phyloP scores from a whole-genome alignment of 2,797 vertebrate species.

The Eospalax fontanierii region DNA sequence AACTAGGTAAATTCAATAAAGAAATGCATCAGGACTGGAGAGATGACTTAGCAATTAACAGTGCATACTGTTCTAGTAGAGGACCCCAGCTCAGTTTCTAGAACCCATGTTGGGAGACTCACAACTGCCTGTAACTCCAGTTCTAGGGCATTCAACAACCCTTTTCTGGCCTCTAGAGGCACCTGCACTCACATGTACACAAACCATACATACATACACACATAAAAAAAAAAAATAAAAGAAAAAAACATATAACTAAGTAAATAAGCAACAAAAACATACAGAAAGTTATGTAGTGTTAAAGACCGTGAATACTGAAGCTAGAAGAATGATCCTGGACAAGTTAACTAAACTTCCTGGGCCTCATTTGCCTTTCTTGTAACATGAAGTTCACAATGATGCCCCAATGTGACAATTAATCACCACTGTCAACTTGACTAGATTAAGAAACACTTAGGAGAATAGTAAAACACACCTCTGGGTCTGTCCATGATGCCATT shows the following conservation, averaged over 20 bases:
- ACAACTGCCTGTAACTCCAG: too few relatives aligned
- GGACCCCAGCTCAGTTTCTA: too few relatives aligned
- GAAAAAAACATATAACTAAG: too few relatives aligned
- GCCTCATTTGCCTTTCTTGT: background rate
- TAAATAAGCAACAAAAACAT: too few relatives aligned
- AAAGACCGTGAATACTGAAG: background rate
- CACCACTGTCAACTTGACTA: background rate
- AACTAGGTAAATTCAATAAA: background rate
- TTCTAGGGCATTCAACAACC: too few relatives aligned
- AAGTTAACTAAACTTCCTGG: background rate
- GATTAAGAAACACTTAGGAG: background rate
- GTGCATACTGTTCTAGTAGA: too few relatives aligned
- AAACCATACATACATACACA: too few relatives aligned
- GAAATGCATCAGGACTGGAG: background rate
- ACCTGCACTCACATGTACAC: too few relatives aligned
- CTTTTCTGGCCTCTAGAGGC: too few relatives aligned
- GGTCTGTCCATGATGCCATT: background rate
- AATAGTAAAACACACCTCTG: background rate
- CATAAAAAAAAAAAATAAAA: too few relatives aligned
- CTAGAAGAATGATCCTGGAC: background rate
- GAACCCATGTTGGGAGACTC: too few relatives aligned
- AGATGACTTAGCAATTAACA: too few relatives aligned
- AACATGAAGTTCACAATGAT: background rate
- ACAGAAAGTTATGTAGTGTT: rapidly evolving
- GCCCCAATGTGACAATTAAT: background rate